phyloP scores from a whole-genome alignment of 2,888 invertebrate species.

The Hydraecia micacea region DNA sequence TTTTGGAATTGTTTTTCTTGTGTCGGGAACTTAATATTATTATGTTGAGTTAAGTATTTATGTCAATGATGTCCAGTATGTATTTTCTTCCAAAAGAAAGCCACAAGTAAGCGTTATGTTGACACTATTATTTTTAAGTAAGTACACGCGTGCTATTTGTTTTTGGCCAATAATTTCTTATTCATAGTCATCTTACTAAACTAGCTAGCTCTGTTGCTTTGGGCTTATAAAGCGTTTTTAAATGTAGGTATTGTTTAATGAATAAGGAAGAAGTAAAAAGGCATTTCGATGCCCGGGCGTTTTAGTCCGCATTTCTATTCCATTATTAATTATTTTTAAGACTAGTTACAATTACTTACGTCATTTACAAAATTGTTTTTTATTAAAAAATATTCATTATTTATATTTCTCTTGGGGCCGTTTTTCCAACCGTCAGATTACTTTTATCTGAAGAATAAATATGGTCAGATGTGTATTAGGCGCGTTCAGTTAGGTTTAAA shows the following conservation, averaged over 20 bases:
- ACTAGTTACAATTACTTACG: constrained; percentile 1
- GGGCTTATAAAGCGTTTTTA: constrained; percentile 18
- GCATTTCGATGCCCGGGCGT: constrained; percentile 50
- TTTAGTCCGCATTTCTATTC: constrained; percentile 51
- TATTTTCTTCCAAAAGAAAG: constrained; percentile 42
- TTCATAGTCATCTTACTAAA: constrained; percentile 22
- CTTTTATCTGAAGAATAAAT: neutral
- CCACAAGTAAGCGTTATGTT: constrained; percentile 57
- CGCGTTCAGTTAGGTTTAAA: neutral
- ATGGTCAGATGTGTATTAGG: neutral
- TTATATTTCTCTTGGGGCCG: neutral
- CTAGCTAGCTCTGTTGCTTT: constrained; percentile 15
- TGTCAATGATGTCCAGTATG: constrained; percentile 50
- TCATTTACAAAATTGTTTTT: constrained; percentile 7
- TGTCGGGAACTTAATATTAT: constrained; percentile 61
- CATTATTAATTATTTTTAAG: constrained; percentile 45
- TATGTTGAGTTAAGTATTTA: constrained; percentile 64
- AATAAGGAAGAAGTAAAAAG: constrained; percentile 34
- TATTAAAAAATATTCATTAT: neutral
- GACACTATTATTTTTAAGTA: constrained; percentile 26
- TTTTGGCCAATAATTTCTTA: constrained; percentile 8
- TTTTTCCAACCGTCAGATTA: neutral
- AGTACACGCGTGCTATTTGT: constrained; percentile 16
- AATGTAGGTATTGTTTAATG: constrained; percentile 22
- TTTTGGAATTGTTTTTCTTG: constrained; percentile 71